Percentiles rank a stretch among this genome's conserved stretches.
Conservation (phyloP, 2,797 vertebrate species). For the Vireo griseus region DNA sequence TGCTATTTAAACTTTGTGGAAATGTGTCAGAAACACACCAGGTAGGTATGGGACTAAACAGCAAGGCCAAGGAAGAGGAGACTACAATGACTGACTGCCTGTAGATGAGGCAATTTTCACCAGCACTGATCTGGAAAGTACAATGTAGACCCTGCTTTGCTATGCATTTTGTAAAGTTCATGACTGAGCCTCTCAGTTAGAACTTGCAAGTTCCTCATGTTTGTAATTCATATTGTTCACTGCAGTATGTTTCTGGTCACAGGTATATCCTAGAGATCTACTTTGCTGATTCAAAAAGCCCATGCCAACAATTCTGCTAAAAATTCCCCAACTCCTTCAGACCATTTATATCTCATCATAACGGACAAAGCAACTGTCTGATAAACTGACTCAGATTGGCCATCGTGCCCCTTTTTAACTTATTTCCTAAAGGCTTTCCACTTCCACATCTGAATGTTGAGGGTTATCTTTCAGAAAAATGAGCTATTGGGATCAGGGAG, state of each 20-base stretch:
- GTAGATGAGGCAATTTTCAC: background rate
- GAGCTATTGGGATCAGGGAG: background rate
- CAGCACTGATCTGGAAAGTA: background rate
- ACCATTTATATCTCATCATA: background rate
- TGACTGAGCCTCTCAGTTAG: background rate
- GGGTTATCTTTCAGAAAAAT: background rate
- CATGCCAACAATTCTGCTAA: background rate
- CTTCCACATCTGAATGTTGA: background rate
- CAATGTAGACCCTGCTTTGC: background rate
- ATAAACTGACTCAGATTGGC: background rate
- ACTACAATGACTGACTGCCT: background rate
- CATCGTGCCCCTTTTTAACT: background rate
- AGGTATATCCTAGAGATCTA: background rate
- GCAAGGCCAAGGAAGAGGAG: background rate
- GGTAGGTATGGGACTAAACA: background rate
- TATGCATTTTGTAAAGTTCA: background rate
- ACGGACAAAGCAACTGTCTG: background rate
- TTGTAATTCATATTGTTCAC: background rate
- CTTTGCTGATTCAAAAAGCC: background rate
- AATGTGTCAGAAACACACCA: background rate
- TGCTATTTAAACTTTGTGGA: background rate
- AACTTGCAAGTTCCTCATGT: background rate
- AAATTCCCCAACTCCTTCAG: background rate
- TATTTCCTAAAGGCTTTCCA: background rate
- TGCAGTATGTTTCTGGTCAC: background rate